These are phyloP conservation scores for Streptopelia turtur DNA, from an alignment of 2,797 vertebrate genomes.

Conservation along the genomic window DNA sequence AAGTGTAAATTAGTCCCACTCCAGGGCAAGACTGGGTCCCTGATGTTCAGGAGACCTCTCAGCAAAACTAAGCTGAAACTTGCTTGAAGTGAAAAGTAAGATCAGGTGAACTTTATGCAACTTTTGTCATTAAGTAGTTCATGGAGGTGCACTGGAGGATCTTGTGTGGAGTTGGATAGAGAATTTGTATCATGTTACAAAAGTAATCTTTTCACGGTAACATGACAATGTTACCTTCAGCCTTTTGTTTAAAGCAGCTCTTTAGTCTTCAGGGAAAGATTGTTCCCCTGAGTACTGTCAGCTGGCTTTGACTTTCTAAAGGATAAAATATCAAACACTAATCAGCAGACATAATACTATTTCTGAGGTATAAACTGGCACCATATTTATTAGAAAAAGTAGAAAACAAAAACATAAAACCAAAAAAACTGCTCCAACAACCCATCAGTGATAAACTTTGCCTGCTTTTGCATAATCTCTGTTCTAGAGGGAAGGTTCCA, in stretches of 20 bases:
- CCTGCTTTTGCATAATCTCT: background rate
- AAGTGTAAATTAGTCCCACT: background rate
- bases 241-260: background rate
- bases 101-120: background rate
- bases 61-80: background rate
- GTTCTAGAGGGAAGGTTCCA: background rate
- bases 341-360: background rate
- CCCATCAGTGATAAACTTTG: background rate
- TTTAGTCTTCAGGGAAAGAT: background rate
- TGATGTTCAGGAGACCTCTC: background rate
- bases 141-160: background rate
- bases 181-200: background rate
- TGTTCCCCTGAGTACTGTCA: background rate
- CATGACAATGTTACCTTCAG: background rate
- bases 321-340: background rate
- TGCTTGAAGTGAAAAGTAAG: fast-evolving
- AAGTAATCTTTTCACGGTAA: background rate
- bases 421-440: background rate
- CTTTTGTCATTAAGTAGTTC: background rate
- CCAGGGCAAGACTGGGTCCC: background rate
- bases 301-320: background rate
- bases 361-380: background rate
- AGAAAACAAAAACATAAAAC: background rate
- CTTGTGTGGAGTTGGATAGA: background rate
- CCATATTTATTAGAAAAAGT: background rate